Base-by-base conservation (phyloP, 2,888 invertebrate genomes). In the Ellobium chinense region DNA sequence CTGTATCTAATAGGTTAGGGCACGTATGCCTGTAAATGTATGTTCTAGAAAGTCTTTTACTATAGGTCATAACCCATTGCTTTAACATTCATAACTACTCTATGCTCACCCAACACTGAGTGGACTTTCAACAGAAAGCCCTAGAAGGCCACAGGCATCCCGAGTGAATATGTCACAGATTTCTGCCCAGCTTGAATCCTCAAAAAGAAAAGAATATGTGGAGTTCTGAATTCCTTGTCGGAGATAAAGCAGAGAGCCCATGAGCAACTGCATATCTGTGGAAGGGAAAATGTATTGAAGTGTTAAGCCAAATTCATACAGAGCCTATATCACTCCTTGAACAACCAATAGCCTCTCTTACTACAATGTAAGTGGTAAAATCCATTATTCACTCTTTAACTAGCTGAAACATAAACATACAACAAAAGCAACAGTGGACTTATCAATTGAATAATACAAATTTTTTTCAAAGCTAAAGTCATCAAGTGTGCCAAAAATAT, bases 131-230 rank as follows among this genome's bases (percentile, higher is more conserved):
- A 96, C 96, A 89, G 96, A 98, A 87, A 99, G 95, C 0, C 98
- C 97, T 85, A 98, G 94, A 79, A 98, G 94, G 80, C 96, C 95
- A 93, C 99, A 99, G 24, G 99, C 97, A 93, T 99, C 99, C 88
- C 96, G 95, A 37, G 97, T 95, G 93, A 99, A 99, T 85, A 97
- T 95, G 91, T 98, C 98, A 85, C 96, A 96, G 27, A 97, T 96
- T 90, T 97, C 97, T 90, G 95, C 93, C 97, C 97, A 97, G 90
- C 96, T 95, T 80, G 95, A 95, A 18, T 95, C 94, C 87, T 96
- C 95, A 39, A 96, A 94, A 77, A 97, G 94, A 90, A 95, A 95
- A 87, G 95, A 95, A 91, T 97, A 97, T 0, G 97, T 97, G 18
- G 97, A 97, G 74, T 95, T 95, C 83, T 95, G 94, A 82, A 97